Evolutionary conservation across 30 jellyfish, hydroid and myxozoan species (phyloP).

Genomic region (Cassiopea xamachana): DNA sequence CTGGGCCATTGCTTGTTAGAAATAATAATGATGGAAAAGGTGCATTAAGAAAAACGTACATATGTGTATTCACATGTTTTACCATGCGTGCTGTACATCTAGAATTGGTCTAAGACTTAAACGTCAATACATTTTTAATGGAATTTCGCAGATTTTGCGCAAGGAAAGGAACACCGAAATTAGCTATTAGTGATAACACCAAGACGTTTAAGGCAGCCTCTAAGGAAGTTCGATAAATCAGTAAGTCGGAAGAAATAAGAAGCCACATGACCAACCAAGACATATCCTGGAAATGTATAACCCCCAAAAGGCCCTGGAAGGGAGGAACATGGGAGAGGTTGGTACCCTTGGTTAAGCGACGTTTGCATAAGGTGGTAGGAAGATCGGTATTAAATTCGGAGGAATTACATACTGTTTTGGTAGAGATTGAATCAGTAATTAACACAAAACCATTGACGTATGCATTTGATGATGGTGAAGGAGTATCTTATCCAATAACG

Average conservation of each 20-base stretch:
- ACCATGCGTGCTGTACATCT: slow-evolving; percentile 41
- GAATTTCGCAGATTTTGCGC: slow-evolving; percentile 14
- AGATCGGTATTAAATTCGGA: neutral
- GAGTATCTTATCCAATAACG: neutral
- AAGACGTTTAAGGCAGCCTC: neutral
- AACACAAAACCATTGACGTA: neutral
- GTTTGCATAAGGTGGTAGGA: neutral
- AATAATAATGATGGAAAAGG: neutral
- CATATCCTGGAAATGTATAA: neutral
- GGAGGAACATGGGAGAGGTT: neutral
- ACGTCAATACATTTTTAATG: neutral
- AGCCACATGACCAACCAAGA: neutral
- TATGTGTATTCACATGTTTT: slow-evolving; percentile 16
- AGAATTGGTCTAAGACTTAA: slow-evolving; percentile 5
- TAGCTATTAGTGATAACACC: neutral
- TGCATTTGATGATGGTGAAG: neutral
- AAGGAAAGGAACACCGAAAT: neutral
- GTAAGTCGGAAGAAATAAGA: neutral
- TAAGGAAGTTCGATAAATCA: neutral
- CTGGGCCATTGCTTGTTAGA: slow-evolving; percentile 45
- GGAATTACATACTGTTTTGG: neutral
- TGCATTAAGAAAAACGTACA: neutral
- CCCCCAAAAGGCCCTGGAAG: neutral
- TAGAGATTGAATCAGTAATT: neutral
- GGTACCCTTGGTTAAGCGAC: neutral